These are phyloP conservation scores for Numida meleagris DNA, from an alignment of 2,113 vertebrate genomes.

Conservation along the genomic window DNA sequence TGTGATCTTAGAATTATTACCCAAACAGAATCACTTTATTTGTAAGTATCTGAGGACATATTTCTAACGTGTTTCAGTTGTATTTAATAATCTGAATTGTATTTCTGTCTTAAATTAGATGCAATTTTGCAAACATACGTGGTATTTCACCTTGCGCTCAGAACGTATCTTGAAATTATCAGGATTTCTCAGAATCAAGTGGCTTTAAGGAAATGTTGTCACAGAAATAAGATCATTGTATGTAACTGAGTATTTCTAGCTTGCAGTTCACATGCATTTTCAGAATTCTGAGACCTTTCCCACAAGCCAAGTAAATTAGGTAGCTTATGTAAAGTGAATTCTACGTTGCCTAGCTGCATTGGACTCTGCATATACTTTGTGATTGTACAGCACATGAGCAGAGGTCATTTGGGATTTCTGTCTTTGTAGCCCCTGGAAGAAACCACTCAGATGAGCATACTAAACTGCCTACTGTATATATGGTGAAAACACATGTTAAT, in stretches of 20 bases:
- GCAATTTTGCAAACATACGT: fast-evolving
- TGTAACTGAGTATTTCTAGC: background rate
- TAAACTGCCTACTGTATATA: background rate
- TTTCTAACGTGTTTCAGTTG: background rate
- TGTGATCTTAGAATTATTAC: background rate
- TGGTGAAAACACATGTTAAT: background rate
- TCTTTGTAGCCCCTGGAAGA: background rate
- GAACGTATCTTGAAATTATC: background rate
- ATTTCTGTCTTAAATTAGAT: background rate
- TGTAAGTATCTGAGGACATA: background rate
- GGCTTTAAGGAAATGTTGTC: background rate
- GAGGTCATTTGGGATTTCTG: background rate
- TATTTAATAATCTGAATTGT: background rate
- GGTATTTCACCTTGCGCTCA: background rate
- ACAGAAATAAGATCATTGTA: background rate
- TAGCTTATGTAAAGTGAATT: background rate
- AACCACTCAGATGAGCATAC: background rate
- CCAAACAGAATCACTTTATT: background rate
- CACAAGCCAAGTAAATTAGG: background rate
- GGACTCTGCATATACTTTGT: background rate
- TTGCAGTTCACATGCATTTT: background rate
- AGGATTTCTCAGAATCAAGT: background rate
- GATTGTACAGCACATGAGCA: background rate
- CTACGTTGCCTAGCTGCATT: background rate
- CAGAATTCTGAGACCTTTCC: background rate